Conservation (phyloP, 1,140 invertebrate species). For the Neuroterus valhalla region DNA sequence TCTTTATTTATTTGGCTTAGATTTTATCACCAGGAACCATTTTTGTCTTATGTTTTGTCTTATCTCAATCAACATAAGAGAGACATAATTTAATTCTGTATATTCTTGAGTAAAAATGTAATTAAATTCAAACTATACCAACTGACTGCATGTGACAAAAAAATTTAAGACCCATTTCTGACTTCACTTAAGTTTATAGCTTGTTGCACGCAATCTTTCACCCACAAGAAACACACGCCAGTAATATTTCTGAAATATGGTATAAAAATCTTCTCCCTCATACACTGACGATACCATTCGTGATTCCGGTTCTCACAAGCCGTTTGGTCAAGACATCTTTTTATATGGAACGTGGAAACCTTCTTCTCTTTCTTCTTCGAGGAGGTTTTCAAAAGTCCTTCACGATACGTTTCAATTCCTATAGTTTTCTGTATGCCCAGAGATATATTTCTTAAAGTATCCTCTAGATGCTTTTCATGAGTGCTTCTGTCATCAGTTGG, state of each 20-base stretch:
- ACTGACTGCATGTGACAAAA: no score
- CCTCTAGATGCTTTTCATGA: conserved; percentile 40
- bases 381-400: conserved; percentile 43
- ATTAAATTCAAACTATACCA: no score
- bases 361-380: conserved; percentile 32
- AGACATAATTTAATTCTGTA: no score
- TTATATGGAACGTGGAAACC: conserved; percentile 32
- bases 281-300: conserved; percentile 50
- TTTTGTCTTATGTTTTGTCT: no score
- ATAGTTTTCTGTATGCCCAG: conserved; percentile 49
- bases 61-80: no score
- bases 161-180: no score
- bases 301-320: neutral
- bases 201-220: conserved; percentile 28
- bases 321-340: neutral
- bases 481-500: conserved; percentile 29
- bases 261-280: conserved; percentile 36
- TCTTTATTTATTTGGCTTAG: no score
- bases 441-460: conserved; percentile 49
- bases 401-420: conserved; percentile 51
- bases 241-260: conserved; percentile 1
- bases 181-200: conserved; percentile 35
- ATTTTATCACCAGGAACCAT: no score
- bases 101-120: no score
- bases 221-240: conserved; percentile 7